A percentile compares a stretch with the other conserved stretches of the same genome.
Conservation (phyloP, 2,888 invertebrate species). For the Mimachlamys varia region DNA sequence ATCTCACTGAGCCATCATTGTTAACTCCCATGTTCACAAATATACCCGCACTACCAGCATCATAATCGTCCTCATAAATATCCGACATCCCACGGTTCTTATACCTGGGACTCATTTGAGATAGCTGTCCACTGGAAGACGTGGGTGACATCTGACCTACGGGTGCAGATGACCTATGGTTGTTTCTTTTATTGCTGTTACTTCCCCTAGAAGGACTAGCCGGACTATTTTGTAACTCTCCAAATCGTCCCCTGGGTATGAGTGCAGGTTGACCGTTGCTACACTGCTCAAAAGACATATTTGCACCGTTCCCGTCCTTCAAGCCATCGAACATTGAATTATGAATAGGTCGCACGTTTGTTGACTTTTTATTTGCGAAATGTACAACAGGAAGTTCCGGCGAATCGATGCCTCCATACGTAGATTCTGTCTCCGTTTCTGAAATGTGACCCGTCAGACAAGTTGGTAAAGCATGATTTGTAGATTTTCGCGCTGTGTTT, state of each 20-base stretch:
- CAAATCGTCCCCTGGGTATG: slow-evolving; percentile 37
- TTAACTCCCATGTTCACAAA: background rate
- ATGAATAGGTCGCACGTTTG: slow-evolving; percentile 64
- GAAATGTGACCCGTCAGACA: slow-evolving; percentile 68
- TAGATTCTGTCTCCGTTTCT: slow-evolving; percentile 60
- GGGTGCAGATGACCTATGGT: background rate
- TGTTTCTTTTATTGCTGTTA: background rate
- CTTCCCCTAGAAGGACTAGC: background rate
- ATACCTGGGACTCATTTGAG: background rate
- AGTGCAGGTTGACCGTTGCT: slow-evolving; percentile 50
- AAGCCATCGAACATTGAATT: slow-evolving; percentile 74
- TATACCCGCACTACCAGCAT: slow-evolving; percentile 7
- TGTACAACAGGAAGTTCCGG: slow-evolving; percentile 80
- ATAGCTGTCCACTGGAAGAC: background rate
- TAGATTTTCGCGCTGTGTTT: slow-evolving; percentile 69
- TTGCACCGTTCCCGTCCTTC: slow-evolving; percentile 57
- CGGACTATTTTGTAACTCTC: slow-evolving; percentile 8
- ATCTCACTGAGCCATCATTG: background rate
- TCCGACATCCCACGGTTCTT: background rate
- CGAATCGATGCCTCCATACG: slow-evolving; percentile 68
- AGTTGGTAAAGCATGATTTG: slow-evolving; percentile 68
- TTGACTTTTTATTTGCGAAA: slow-evolving; percentile 76
- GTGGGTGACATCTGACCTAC: slow-evolving; percentile 9
- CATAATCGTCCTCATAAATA: background rate
- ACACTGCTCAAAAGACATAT: slow-evolving; percentile 17